Conservation (phyloP, 1,140 invertebrate genomes). For the Zaprionus nigranus region DNA sequence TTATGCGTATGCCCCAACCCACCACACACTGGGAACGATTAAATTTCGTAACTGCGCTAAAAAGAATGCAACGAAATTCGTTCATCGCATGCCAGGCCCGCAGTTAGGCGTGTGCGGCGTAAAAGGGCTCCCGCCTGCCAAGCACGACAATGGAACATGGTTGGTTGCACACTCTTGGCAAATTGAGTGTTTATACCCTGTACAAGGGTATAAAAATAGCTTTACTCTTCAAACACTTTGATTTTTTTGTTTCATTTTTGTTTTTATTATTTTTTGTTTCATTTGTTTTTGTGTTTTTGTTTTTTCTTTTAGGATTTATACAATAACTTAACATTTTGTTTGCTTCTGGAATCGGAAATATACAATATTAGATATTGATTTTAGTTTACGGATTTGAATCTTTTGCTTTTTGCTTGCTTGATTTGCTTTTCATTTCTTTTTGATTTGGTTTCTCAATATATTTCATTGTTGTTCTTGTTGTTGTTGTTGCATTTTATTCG, state of each 20-base stretch:
- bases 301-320: constrained; percentile 73
- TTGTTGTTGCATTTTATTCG: constrained; percentile 26
- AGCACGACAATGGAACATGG: too few relatives aligned
- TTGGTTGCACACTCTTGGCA: too few relatives aligned
- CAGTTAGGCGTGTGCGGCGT: too few relatives aligned
- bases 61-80: constrained; percentile 26
- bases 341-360: constrained; percentile 80
- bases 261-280: constrained; percentile 15
- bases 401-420: constrained; percentile 37
- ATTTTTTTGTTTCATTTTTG: constrained; percentile 18
- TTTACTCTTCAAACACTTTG: constrained; percentile 33
- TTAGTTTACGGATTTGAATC: constrained; percentile 50
- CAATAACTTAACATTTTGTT: constrained; percentile 80
- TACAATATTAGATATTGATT: constrained; percentile 84
- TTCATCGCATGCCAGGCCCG: too few relatives aligned
- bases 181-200: too few relatives aligned
- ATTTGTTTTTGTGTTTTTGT: constrained; percentile 15
- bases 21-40: not conserved
- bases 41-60: not conserved
- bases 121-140: too few relatives aligned
- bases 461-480: constrained; percentile 18
- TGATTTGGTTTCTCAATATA: constrained; percentile 39
- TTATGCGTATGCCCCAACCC: not conserved
- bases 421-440: constrained; percentile 49
- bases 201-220: too few relatives aligned